These are phyloP conservation scores for Bos javanicus DNA, from an alignment of 2,113 vertebrate genomes.

Conservation along the genomic window DNA sequence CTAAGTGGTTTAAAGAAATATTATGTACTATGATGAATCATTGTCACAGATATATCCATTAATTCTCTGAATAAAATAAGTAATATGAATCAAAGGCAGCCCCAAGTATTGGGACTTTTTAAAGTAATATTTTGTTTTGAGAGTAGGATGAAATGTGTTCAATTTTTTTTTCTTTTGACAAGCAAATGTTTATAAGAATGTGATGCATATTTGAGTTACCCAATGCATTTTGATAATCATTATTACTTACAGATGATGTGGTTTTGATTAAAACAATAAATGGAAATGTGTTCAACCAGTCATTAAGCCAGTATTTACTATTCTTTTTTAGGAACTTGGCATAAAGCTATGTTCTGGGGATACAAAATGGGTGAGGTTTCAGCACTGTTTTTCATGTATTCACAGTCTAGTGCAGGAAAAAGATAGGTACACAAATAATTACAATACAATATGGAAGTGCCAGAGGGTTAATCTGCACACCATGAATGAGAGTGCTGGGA, in stretches of 20 bases:
- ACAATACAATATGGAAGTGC: not conserved
- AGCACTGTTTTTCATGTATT: not conserved
- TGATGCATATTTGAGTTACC: not conserved
- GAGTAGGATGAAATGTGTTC: not conserved
- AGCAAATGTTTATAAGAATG: not conserved
- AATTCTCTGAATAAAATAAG: not conserved
- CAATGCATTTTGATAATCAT: not conserved
- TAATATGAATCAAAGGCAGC: not conserved
- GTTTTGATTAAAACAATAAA: conserved; percentile 37
- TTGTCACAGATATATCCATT: not conserved
- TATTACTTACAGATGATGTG: conserved; percentile 9
- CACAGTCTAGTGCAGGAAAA: not conserved
- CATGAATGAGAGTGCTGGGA: not conserved
- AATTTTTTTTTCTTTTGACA: not conserved
- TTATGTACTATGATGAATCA: not conserved
- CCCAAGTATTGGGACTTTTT: not conserved
- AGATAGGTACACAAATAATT: not conserved
- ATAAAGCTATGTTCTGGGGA: not conserved
- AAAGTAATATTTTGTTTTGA: conserved; percentile 18
- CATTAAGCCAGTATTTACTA: conserved; percentile 7
- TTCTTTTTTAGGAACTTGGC: not conserved
- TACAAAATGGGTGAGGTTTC: not conserved
- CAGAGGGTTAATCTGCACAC: not conserved
- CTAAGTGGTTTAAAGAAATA: not conserved
- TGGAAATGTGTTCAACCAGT: not conserved